These are phyloP conservation scores for Laspeyria flexula DNA, from an alignment of 2,888 invertebrate species.

Conservation along the genomic window DNA sequence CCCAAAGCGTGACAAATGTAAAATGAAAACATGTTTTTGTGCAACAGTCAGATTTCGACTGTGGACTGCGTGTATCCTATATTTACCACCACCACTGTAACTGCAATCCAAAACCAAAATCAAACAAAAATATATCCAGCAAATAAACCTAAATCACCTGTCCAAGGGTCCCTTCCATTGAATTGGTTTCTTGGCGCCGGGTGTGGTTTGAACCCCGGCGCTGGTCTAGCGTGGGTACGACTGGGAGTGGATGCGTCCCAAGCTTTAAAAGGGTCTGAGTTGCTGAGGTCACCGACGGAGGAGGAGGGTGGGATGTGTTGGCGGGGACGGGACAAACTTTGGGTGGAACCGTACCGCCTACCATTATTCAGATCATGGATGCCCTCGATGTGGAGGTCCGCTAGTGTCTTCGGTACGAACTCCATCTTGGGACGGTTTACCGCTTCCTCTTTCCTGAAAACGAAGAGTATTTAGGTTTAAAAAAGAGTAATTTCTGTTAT, in stretches of 20 bases:
- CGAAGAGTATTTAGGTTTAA: neutral
- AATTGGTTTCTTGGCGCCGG: constrained; percentile 75
- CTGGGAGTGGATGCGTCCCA: constrained; percentile 66
- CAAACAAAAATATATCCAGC: constrained; percentile 56
- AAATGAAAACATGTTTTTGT: constrained; percentile 38
- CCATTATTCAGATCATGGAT: constrained; percentile 89
- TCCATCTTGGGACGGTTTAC: constrained; percentile 95
- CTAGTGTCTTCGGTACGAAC: constrained; percentile 96
- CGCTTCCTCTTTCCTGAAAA: constrained; percentile 93
- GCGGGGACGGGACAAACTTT: constrained; percentile 74
- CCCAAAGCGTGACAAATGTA: constrained; percentile 35
- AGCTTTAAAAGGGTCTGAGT: constrained; percentile 70
- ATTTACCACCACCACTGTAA: constrained; percentile 28
- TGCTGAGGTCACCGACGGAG: constrained; percentile 74
- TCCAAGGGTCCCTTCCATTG: constrained; percentile 86
- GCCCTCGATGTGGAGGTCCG: constrained; percentile 94
- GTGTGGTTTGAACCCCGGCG: constrained; percentile 65
- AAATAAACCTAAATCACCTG: constrained; percentile 86
- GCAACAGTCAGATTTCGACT: constrained; percentile 51
- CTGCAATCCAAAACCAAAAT: constrained; percentile 68
- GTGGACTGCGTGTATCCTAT: constrained; percentile 56
- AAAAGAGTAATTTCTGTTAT: neutral
- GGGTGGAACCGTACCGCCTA: constrained; percentile 86
- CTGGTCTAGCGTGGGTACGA: constrained; percentile 49
- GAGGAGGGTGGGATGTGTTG: constrained; percentile 68